Percentiles rank a stretch among this genome's conserved stretches.
Evolutionary conservation across 2,797 vertebrate genomes (phyloP).

Genomic region (Babyrousa celebensis): DNA sequence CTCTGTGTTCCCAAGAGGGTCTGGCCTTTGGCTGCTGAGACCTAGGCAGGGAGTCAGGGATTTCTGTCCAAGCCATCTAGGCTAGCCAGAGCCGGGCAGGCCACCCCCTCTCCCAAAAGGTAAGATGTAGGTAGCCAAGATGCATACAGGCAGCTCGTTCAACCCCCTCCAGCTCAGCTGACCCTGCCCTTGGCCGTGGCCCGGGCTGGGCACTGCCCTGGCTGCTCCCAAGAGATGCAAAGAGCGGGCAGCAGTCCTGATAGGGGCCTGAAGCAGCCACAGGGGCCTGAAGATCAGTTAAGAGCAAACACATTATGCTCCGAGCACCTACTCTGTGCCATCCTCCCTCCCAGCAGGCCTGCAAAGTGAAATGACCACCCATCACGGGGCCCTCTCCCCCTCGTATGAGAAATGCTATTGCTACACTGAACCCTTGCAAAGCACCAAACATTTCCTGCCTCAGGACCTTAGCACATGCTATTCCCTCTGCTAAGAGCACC

Average conservation of each 20-base stretch:
- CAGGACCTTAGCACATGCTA: background rate
- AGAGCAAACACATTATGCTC: background rate
- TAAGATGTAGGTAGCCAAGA: slow-evolving; percentile 78
- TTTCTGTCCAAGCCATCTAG: slow-evolving; percentile 33
- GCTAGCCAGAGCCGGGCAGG: slow-evolving; percentile 65
- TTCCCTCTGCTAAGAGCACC: background rate
- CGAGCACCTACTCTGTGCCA: background rate
- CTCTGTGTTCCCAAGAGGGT: slow-evolving; percentile 37
- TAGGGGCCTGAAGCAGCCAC: slow-evolving; percentile 74
- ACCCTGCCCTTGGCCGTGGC: slow-evolving; percentile 80
- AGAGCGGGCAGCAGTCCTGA: slow-evolving; percentile 73
- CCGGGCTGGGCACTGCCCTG: slow-evolving; percentile 80
- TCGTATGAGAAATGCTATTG: background rate
- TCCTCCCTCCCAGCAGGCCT: background rate
- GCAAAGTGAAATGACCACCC: background rate
- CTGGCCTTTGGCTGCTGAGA: slow-evolving; percentile 58
- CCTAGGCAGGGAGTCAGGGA: slow-evolving; percentile 51
- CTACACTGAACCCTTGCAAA: background rate
- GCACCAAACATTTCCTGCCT: background rate
- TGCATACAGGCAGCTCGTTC: slow-evolving; percentile 86
- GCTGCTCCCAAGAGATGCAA: slow-evolving; percentile 74
- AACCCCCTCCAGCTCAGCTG: slow-evolving; percentile 87
- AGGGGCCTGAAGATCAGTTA: background rate
- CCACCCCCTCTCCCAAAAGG: slow-evolving; percentile 83
- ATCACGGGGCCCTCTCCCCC: too few species aligned